Evolutionary conservation across 2,113 vertebrate species (phyloP).

Genomic region (Forbesichthys agassizii): DNA sequence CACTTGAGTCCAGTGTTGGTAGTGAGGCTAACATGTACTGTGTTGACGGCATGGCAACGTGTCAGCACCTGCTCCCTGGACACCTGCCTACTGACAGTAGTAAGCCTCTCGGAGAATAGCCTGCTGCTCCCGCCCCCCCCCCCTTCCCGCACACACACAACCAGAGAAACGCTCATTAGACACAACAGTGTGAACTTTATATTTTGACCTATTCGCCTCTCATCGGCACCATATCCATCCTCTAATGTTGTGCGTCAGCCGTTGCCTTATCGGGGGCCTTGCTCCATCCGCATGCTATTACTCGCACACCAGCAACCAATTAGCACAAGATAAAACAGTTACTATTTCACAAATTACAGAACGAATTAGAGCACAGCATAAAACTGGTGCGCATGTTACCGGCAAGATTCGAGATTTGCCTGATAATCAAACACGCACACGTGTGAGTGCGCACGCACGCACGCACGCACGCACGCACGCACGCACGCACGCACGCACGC

Average conservation of each 20-base stretch:
- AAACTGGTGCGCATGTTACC: neutral
- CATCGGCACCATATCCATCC: constrained; percentile 6
- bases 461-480: neutral
- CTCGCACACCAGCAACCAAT: no score
- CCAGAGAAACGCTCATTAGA: constrained; percentile 12
- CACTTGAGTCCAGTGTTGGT: constrained; percentile 6
- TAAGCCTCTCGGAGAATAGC: no score
- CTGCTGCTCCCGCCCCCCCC: no score
- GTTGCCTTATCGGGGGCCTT: constrained; percentile 1
- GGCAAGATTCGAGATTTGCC: neutral
- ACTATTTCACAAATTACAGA: no score
- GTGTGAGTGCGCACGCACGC: neutral
- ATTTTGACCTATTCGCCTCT: constrained; percentile 18
- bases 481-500: constrained; percentile 1
- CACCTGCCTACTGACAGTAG: no score
- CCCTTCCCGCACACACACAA: no score
- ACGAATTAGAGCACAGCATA: neutral
- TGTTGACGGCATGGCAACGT: constrained; percentile 34
- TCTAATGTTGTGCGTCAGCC: constrained; percentile 33
- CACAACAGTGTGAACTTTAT: constrained; percentile 1
- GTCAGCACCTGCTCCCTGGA: no score
- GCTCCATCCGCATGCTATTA: constrained; percentile 9
- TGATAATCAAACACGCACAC: neutral
- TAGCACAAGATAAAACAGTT: no score
- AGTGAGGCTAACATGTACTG: constrained; percentile 32